Evolutionary conservation across 2,888 invertebrate genomes (phyloP).

Genomic region (Argyresthia goedartella): DNA sequence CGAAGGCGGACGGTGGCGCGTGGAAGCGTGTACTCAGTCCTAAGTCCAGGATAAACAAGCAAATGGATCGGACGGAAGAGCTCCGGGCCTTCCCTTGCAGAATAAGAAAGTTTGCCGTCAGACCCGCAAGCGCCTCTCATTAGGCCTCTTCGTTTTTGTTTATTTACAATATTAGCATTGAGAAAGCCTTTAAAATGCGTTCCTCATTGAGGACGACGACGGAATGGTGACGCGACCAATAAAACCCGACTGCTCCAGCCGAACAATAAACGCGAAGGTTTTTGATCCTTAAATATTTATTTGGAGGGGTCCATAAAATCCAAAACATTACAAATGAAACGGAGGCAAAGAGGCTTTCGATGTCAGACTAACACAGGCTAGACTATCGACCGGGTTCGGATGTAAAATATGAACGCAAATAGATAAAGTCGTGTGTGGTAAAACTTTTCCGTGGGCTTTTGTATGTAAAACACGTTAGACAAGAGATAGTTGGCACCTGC

Average conservation of each 20-base stretch:
- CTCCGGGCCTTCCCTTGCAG: slow-evolving; percentile 40
- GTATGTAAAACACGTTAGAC: slow-evolving; percentile 25
- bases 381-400: background rate
- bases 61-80: slow-evolving; percentile 61
- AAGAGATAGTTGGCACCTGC: slow-evolving; percentile 36
- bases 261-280: slow-evolving; percentile 5
- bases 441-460: slow-evolving; percentile 8
- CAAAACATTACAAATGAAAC: background rate
- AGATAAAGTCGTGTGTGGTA: slow-evolving; percentile 5
- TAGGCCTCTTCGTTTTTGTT: slow-evolving; percentile 59
- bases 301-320: slow-evolving; percentile 7
- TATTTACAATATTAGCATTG: slow-evolving; percentile 64
- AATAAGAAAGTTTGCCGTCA: slow-evolving; percentile 61
- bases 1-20: background rate
- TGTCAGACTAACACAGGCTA: too few relatives aligned
- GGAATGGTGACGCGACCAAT: slow-evolving; percentile 45
- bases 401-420: background rate
- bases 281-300: slow-evolving; percentile 26
- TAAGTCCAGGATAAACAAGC: slow-evolving; percentile 62
- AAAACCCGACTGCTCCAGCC: slow-evolving; percentile 21
- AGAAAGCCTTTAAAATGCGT: slow-evolving; percentile 43
- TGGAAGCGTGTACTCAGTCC: slow-evolving; percentile 17
- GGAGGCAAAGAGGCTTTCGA: too few relatives aligned
- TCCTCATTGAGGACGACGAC: slow-evolving; percentile 25
- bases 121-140: slow-evolving; percentile 53